Conservation (phyloP, 2,888 invertebrate species). For the Abrostola triplasia region DNA sequence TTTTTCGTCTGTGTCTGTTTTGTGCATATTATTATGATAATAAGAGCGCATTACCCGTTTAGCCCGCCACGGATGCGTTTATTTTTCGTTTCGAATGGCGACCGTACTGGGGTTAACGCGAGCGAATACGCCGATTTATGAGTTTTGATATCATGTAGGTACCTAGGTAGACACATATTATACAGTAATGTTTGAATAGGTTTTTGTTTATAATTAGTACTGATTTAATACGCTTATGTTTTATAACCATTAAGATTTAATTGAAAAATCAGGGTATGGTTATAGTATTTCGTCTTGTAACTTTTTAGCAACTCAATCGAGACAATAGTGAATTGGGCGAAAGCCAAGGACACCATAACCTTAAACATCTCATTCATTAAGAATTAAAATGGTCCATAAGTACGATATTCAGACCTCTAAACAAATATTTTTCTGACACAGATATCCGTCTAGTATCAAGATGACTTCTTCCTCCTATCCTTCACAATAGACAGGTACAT, state of each 20-base stretch:
- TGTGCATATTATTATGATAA: conserved; percentile 82
- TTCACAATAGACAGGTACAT: conserved; percentile 75
- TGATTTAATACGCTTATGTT: no score
- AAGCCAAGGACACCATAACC: no score
- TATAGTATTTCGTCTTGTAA: no score
- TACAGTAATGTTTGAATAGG: neutral
- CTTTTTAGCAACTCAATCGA: no score
- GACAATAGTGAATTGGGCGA: no score
- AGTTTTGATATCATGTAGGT: conserved; percentile 55
- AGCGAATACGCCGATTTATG: conserved; percentile 54
- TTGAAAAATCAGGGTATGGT: no score
- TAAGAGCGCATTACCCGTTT: conserved; percentile 82
- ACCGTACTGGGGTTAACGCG: conserved; percentile 63
- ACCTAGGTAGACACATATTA: no score
- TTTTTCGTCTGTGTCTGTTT: conserved; percentile 69
- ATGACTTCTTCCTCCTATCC: conserved; percentile 33
- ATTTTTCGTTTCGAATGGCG: conserved; percentile 74
- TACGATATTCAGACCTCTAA: neutral
- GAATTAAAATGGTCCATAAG: no score
- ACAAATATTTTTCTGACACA: neutral
- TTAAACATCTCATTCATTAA: no score
- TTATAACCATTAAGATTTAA: no score
- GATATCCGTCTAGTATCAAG: conserved; percentile 52
- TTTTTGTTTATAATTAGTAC: neutral
- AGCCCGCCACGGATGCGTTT: conserved; percentile 77